These are phyloP conservation scores for Apogon talboti DNA, from an alignment of 2,797 vertebrate species.

Conservation along the genomic window DNA sequence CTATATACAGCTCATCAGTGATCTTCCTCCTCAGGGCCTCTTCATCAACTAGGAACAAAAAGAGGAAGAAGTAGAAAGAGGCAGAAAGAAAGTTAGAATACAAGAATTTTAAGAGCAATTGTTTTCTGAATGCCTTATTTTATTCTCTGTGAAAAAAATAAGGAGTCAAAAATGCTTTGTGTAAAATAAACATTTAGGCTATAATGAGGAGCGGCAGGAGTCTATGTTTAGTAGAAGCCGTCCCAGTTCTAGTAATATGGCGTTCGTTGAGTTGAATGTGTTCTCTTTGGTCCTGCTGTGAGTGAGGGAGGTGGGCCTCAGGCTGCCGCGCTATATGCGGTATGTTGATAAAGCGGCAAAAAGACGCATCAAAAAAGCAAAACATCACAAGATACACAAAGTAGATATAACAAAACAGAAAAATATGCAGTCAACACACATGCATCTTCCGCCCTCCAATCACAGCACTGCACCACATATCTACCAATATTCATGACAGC, in stretches of 20 bases:
- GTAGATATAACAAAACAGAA: background rate
- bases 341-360: no score
- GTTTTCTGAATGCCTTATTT: constrained; percentile 31
- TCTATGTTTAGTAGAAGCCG: constrained; percentile 1
- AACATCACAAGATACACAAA: constrained; percentile 8
- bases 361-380: background rate
- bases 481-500: constrained; percentile 63
- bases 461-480: constrained; percentile 14
- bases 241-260: background rate
- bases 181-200: constrained; percentile 14
- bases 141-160: background rate
- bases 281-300: background rate
- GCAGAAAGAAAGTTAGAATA: constrained; percentile 7
- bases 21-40: constrained; percentile 93
- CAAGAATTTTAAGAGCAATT: constrained; percentile 20
- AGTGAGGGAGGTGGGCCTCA: constrained; percentile 30
- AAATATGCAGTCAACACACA: background rate
- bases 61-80: constrained; percentile 15
- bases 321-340: constrained; percentile 4
- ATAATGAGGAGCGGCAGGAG: background rate
- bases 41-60: constrained; percentile 84
- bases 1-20: constrained; percentile 89
- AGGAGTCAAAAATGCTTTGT: constrained; percentile 1
- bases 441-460: background rate
- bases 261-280: constrained; percentile 3